Evolutionary conservation across 2,888 invertebrate genomes (phyloP).

Genomic region (Tiliacea citrago): DNA sequence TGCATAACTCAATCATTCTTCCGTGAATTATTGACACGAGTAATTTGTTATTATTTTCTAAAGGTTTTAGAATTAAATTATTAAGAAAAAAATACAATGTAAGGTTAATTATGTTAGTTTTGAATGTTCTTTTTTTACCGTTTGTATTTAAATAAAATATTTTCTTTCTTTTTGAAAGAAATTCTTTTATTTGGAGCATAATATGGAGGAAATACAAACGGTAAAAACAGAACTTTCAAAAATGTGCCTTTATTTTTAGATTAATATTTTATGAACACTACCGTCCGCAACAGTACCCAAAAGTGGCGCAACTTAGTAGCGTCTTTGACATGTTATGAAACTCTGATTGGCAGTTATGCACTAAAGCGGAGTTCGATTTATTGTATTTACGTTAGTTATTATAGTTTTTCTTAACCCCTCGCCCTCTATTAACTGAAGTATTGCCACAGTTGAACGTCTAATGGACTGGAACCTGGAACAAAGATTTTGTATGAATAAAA

Average conservation of each 20-base stretch:
- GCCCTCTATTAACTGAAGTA: background rate
- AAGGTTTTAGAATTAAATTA: background rate
- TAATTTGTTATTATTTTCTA: background rate
- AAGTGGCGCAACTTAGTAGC: slow-evolving; percentile 60
- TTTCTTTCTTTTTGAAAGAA: too few species aligned
- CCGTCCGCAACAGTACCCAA: slow-evolving; percentile 25
- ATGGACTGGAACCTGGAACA: background rate
- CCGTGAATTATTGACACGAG: background rate
- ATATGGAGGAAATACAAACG: too few species aligned
- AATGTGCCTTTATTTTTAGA: background rate
- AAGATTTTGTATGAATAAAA: too few species aligned
- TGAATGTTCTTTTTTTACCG: background rate
- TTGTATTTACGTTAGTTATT: slow-evolving; percentile 27
- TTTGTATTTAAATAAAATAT: background rate
- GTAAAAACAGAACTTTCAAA: too few species aligned
- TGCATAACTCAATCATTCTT: background rate
- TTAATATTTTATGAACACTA: background rate
- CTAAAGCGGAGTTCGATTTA: slow-evolving; percentile 35
- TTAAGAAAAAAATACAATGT: background rate
- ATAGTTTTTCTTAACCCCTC: background rate
- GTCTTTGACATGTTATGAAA: slow-evolving; percentile 65
- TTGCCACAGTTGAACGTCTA: background rate
- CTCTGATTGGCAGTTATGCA: slow-evolving; percentile 65
- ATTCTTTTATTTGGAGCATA: too few species aligned
- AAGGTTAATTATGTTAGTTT: background rate